Percentiles rank a stretch among this genome's conserved stretches.
phyloP scores from a whole-genome alignment of 2,113 vertebrate genomes.

The Onychostruthus taczanowskii region DNA sequence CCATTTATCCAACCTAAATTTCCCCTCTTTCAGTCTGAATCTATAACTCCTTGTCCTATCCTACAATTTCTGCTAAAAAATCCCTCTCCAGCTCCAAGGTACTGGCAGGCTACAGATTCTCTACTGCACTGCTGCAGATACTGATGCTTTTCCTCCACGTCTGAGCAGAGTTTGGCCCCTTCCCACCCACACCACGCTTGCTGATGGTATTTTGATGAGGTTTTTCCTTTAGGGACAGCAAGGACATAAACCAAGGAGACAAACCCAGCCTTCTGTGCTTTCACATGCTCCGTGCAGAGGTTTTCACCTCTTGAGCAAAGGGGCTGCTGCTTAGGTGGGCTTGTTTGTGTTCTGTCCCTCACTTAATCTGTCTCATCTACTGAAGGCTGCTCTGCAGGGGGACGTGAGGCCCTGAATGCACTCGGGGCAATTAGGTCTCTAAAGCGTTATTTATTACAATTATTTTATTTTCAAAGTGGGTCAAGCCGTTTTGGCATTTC shows the following conservation, averaged over 20 bases:
- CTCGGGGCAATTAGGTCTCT: not conserved
- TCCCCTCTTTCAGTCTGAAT: not conserved
- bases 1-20: no score
- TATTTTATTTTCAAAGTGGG: conserved; percentile 71
- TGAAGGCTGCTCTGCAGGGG: not conserved
- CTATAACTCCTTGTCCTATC: not conserved
- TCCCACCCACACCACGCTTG: rapidly evolving
- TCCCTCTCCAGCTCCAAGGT: not conserved
- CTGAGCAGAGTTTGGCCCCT: not conserved
- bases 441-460: conserved; percentile 55
- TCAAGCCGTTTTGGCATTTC: conserved; percentile 76
- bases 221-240: not conserved
- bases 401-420: not conserved
- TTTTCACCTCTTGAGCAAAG: not conserved
- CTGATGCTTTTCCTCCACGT: not conserved
- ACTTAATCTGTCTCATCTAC: not conserved
- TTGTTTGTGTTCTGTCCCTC: conserved; percentile 4
- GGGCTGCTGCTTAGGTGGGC: conserved; percentile 27
- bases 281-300: rapidly evolving
- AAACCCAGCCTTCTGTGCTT: not conserved
- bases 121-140: rapidly evolving
- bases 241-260: not conserved
- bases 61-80: not conserved
- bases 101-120: not conserved
- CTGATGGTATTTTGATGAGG: not conserved